Evolutionary conservation across 1,140 invertebrate species (phyloP).

Genomic region (Chironomus striatipennis): DNA sequence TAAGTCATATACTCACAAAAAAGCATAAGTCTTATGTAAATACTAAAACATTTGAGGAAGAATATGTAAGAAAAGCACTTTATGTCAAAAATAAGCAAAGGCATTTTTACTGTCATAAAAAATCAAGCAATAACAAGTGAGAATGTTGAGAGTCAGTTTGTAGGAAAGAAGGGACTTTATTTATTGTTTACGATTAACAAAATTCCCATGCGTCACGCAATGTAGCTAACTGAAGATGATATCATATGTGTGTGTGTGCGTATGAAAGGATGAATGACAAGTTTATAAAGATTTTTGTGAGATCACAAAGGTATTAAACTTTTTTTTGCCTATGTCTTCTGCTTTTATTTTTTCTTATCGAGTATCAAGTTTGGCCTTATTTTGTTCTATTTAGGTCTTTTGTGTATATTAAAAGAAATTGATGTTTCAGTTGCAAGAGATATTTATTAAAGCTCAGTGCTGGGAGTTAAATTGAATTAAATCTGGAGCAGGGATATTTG

Average conservation of each 20-base stretch:
- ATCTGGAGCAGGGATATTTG: too few species aligned
- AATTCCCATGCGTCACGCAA: neutral
- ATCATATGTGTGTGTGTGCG: neutral
- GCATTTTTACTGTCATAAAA: slow-evolving; percentile 19
- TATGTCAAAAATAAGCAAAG: neutral
- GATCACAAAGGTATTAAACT: neutral
- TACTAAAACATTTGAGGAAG: too few species aligned
- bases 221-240: neutral
- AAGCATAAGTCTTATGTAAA: too few species aligned
- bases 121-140: neutral
- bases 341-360: too few species aligned
- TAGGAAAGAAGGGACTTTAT: neutral
- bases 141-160: too few species aligned
- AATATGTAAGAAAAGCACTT: neutral
- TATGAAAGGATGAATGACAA: neutral
- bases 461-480: too few species aligned
- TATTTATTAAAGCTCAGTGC: too few species aligned
- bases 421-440: too few species aligned
- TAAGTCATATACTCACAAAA: too few species aligned
- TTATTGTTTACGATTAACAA: slow-evolving; percentile 5
- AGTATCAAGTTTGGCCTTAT: too few species aligned
- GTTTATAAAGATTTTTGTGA: slow-evolving; percentile 6
- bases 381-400: too few species aligned
- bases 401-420: too few species aligned
- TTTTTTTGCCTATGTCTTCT: neutral